Percentiles rank a stretch among this genome's conserved stretches.
These are phyloP conservation scores for Umimayanthus kanabou DNA, from an alignment of 92 coral and sea anemone species.

Conservation along the genomic window DNA sequence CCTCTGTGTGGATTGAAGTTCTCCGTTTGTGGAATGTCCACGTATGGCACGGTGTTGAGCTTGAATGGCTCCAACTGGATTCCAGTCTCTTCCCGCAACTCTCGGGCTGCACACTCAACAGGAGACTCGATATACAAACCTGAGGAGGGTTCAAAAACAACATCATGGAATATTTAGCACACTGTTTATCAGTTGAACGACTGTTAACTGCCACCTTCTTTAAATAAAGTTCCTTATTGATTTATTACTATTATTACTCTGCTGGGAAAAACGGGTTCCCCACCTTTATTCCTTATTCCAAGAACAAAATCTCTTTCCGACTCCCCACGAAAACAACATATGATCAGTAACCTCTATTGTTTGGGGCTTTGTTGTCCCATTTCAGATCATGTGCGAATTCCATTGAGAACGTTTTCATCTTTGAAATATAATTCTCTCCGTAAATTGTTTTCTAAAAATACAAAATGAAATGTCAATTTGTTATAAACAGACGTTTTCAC, in stretches of 20 bases:
- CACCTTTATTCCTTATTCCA: too few relatives aligned
- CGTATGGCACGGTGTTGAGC: slow-evolving; percentile 59
- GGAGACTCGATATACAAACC: slow-evolving; percentile 94
- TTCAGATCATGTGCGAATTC: too few relatives aligned
- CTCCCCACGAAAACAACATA: neutral
- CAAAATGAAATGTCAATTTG: too few relatives aligned
- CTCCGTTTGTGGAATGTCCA: slow-evolving; percentile 79
- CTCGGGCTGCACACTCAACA: slow-evolving; percentile 91
- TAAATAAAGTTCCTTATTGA: too few relatives aligned
- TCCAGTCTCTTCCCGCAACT: slow-evolving; percentile 93
- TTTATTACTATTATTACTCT: neutral
- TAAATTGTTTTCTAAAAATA: too few relatives aligned
- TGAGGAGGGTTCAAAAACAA: slow-evolving; percentile 7
- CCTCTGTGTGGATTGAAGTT: slow-evolving; percentile 97
- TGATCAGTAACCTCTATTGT: neutral
- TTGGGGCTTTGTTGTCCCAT: too few relatives aligned
- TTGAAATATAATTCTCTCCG: too few relatives aligned
- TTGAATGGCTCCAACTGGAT: slow-evolving; percentile 74
- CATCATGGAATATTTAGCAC: neutral
- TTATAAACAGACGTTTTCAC: too few relatives aligned
- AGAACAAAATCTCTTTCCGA: neutral
- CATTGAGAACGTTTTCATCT: too few relatives aligned
- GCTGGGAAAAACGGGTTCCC: too few relatives aligned
- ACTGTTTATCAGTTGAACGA: too few relatives aligned
- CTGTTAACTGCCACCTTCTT: too few relatives aligned